Conservation (phyloP, 2,113 vertebrate genomes). For the Rhynchomys soricoides region DNA sequence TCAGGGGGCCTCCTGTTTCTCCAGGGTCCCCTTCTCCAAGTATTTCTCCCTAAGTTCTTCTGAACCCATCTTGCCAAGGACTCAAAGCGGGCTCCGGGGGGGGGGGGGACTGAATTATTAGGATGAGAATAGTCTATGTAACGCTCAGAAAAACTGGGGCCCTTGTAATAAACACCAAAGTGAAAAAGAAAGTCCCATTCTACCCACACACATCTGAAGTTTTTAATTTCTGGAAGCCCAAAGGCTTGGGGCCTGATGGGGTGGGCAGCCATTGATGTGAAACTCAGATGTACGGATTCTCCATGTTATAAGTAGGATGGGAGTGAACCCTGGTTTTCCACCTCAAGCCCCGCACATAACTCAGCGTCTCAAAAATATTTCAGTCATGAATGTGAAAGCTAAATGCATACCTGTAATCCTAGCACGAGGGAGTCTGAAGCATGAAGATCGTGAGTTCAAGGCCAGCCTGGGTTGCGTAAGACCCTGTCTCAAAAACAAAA, state of each 20-base stretch:
- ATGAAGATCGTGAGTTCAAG: not conserved
- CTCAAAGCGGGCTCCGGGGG: not conserved
- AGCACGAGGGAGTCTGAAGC: not conserved
- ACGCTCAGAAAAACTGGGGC: not conserved
- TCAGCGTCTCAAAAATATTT: not conserved
- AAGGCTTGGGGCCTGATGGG: not conserved
- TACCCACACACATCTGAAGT: not conserved
- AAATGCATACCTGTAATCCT: not conserved
- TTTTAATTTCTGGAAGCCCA: not conserved
- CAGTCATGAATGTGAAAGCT: not conserved
- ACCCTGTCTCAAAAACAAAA: not conserved
- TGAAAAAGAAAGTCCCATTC: not conserved
- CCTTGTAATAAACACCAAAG: not conserved
- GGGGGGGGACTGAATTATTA: not conserved
- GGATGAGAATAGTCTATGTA: not conserved
- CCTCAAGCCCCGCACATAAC: not conserved
- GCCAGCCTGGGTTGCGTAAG: not conserved
- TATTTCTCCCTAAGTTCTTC: not conserved
- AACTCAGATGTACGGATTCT: not conserved
- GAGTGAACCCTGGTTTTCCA: not conserved
- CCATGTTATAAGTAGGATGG: not conserved
- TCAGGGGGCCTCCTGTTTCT: not conserved
- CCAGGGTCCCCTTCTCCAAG: not conserved
- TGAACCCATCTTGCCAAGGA: not conserved
- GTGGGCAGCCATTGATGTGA: not conserved